phyloP scores from a whole-genome alignment of 2,113 vertebrate species.

The Lutjanus erythropterus region DNA sequence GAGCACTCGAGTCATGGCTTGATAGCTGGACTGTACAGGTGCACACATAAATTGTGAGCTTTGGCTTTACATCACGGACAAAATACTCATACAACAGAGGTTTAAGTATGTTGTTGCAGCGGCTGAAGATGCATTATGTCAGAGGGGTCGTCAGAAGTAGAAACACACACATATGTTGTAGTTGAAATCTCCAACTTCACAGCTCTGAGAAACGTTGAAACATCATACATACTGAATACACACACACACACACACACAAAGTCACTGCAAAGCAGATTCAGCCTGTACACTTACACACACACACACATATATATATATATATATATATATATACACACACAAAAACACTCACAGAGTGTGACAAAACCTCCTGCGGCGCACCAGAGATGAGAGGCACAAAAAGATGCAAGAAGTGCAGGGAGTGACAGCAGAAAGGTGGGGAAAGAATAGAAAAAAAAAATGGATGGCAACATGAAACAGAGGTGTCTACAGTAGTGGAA shows the following conservation, averaged over 20 bases:
- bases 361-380: slow-evolving; percentile 52
- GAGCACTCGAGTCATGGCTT: too few relatives aligned
- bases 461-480: slow-evolving; percentile 51
- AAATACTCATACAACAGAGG: too few relatives aligned
- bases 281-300: neutral
- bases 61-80: too few relatives aligned
- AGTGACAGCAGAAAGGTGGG: slow-evolving; percentile 61
- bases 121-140: neutral
- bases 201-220: slow-evolving; percentile 13
- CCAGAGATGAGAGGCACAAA: slow-evolving; percentile 58
- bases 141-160: neutral
- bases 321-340: neutral
- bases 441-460: slow-evolving; percentile 2
- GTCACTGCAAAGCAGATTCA: slow-evolving; percentile 12
- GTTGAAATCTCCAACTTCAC: slow-evolving; percentile 38
- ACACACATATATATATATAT: neutral
- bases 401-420: slow-evolving; percentile 46
- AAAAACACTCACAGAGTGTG: slow-evolving; percentile 12
- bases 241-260: neutral
- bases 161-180: neutral
- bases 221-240: slow-evolving; percentile 12
- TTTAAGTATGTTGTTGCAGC: too few relatives aligned
- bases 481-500: slow-evolving; percentile 48
- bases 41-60: too few relatives aligned
- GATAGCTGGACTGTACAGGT: too few relatives aligned